These are phyloP conservation scores for Nycticebus coucang DNA, from an alignment of 2,113 vertebrate genomes.

Conservation along the genomic window DNA sequence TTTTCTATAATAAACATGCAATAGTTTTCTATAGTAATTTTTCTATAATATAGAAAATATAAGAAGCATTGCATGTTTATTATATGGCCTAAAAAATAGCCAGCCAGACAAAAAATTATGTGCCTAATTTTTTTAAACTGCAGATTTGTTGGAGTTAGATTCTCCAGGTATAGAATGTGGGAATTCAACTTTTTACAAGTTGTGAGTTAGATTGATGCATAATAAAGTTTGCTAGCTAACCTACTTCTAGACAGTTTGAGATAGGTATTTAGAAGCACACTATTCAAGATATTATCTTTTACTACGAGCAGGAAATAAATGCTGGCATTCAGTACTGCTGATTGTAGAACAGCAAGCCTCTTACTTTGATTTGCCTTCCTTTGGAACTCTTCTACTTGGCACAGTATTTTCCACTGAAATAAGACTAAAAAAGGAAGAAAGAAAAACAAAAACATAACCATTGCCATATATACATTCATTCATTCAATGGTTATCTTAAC, in stretches of 20 bases:
- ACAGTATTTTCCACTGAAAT: background rate
- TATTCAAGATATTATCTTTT: constrained; percentile 24
- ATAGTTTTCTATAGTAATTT: background rate
- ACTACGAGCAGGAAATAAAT: constrained; percentile 29
- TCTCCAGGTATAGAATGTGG: background rate
- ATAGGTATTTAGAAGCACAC: background rate
- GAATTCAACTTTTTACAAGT: background rate
- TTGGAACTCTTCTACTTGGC: background rate
- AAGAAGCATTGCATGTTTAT: background rate
- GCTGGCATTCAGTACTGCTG: background rate
- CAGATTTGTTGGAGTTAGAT: background rate
- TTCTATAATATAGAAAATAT: background rate
- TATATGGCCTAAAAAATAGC: background rate
- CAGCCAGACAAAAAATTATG: background rate
- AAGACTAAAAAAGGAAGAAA: background rate
- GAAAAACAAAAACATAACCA: background rate
- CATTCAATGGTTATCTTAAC: background rate
- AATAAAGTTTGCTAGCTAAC: background rate
- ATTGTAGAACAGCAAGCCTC: background rate
- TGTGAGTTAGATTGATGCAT: background rate
- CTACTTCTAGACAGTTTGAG: background rate
- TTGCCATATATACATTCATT: background rate
- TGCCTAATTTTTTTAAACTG: background rate
- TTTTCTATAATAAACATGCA: too few relatives aligned
- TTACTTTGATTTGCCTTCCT: background rate